Evolutionary conservation across 2,797 vertebrate species (phyloP).

Genomic region (Leuciscus waleckii): DNA sequence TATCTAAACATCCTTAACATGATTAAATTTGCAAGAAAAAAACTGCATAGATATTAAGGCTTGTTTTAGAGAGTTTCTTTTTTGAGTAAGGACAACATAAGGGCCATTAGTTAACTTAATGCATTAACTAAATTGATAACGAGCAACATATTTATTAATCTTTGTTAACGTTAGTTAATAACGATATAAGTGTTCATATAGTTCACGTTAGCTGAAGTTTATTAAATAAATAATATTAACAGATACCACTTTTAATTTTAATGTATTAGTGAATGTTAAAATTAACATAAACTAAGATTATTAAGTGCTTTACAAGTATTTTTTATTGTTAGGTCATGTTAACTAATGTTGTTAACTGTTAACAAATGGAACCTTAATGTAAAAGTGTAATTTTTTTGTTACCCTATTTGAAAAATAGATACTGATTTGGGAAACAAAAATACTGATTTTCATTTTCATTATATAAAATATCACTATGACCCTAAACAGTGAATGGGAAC

Average conservation of each 20-base stretch:
- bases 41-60: background rate
- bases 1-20: constrained; percentile 13
- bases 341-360: background rate
- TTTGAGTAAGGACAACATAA: background rate
- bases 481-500: background rate
- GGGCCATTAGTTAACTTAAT: background rate
- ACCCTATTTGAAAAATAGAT: background rate
- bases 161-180: background rate
- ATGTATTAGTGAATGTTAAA: background rate
- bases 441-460: background rate
- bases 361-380: no score
- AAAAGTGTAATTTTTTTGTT: background rate
- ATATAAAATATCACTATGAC: background rate
- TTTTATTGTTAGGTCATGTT: background rate
- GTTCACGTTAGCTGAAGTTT: background rate
- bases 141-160: background rate
- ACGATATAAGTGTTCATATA: background rate
- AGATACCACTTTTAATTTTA: background rate
- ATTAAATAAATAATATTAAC: background rate
- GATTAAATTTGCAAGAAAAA: background rate
- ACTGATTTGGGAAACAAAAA: background rate
- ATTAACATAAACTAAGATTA: background rate
- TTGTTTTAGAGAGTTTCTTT: background rate
- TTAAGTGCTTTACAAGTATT: background rate
- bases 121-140: background rate